Evolutionary conservation across 2,113 vertebrate species (phyloP), one percentile per base, ranked within the genome.

Genomic region (Calypte anna): DNA sequence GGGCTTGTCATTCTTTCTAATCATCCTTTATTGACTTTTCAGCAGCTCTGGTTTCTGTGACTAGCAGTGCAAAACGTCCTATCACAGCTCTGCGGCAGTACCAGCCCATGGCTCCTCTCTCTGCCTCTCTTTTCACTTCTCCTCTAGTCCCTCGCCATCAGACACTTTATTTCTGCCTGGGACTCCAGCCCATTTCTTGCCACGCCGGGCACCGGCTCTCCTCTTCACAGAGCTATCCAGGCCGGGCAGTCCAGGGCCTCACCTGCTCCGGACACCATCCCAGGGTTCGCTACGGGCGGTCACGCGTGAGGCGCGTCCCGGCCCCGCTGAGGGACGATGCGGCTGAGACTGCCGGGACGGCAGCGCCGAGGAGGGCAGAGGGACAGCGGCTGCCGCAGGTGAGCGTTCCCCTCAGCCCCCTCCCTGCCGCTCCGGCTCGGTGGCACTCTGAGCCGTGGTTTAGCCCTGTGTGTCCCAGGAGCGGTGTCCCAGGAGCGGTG

Each of bases 361-460:
- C 75, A 25, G 28, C 1, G 55, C 33, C 24, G 11, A 19, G 16
- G 46, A 48, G 46, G 33, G 48, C 48, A 4, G 25, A 16, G 18
- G 28, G 40, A 14, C 51, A 27, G 23, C n/a, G 14, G 28, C 30
- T 8, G 40, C 38, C 4, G 36, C 12, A 21, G 36, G 18, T 0
- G 30, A 18, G 58, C 2, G 19, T 36, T 17, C 36, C 9, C 0
- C n/a, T 22, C 62, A 54, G 43, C 25, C 44, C 14, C 10, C 12
- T 58, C 50, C n/a, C 44, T 1, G 40, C 22, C 8, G 5, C 13
- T 10, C 31, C 9, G 36, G 53, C 8, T 61, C 16, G 1, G 30
- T 2, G 6, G 12, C 38, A 3, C 43, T 38, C 23, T 10, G 1
- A 2, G 38, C 17, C 5, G 28, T 14, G 33, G 8, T 19, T 31